phyloP scores from a whole-genome alignment of 2,113 vertebrate genomes.

The Lycaon pictus region DNA sequence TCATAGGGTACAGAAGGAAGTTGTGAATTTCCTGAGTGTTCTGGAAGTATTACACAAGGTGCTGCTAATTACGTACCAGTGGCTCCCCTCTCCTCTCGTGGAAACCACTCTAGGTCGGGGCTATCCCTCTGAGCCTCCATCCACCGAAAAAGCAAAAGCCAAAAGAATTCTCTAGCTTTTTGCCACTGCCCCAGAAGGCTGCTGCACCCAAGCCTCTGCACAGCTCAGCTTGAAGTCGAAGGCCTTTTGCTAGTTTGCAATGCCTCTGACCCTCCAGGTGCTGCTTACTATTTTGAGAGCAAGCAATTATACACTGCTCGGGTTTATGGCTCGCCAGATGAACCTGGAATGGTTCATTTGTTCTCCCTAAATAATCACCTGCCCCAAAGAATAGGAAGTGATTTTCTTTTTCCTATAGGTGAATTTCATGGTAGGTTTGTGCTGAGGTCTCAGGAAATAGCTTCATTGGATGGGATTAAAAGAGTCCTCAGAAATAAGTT shows the following conservation, averaged over 20 bases:
- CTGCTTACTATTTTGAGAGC: background rate
- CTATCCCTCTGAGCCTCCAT: background rate
- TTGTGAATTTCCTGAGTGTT: background rate
- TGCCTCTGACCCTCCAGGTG: background rate
- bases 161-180: background rate
- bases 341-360: background rate
- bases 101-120: background rate
- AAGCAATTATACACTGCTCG: background rate
- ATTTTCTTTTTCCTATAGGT: background rate
- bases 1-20: background rate
- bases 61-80: background rate
- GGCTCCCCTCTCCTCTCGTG: background rate
- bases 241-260: background rate
- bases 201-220: background rate
- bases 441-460: background rate
- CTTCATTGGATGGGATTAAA: background rate
- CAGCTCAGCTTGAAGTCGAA: background rate
- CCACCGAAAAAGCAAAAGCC: background rate
- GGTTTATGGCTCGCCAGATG: constrained; percentile 4
- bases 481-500: background rate
- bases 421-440: background rate
- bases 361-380: background rate
- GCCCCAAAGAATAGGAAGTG: background rate
- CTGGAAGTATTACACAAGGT: background rate
- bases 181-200: background rate